Base-by-base conservation (phyloP, 2,113 vertebrate genomes). In the Sceloporus undulatus region DNA sequence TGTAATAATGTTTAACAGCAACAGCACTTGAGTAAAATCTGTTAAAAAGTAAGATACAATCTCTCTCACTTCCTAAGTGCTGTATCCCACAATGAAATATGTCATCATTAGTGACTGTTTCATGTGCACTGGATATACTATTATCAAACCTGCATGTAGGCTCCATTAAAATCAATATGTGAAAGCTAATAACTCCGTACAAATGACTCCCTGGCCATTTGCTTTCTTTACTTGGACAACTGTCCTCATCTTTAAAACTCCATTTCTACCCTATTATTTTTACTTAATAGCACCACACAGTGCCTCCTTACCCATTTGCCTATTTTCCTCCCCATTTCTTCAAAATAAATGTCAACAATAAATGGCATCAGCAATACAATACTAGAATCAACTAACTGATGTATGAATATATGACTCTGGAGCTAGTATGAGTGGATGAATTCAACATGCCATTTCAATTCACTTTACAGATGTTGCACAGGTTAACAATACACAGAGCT, bases 41-140 rank as follows among this genome's bases (percentile, higher is more conserved):
- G 74, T 82, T 90, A 71, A 89, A 84, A 80, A 40, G 88, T 38
- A 86, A 68, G 38, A 27, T 70, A 40, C 75, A 29, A 29, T 92
- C 89, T 91, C 48, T 54, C 34, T 89, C 38, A 83, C 71, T 0
- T 42, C 85, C 1, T 90, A 48, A 75, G 13, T 87, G 38, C 18
- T 82, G 21, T 11, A 48, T 85, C 91, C 75, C 19, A 54, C 9
- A 1, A 76, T 65, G 78, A 84, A 93, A 85, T 77, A 0, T 65
- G 92, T 87, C 82, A 82, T 48, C 48, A 48, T 48, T 48, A 48
- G 48, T 48, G 7, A 48, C 7, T 48, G 48, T 48, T 48, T 5
- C 48, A 48, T 7, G 7, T 48, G 48, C 48, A 48, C 48, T 48
- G 48, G 4, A 48, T 48, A 48, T 48, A 48, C 7, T 48, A 48